Conservation (phyloP, 2,113 vertebrate genomes). For the Corythaeola cristata region DNA sequence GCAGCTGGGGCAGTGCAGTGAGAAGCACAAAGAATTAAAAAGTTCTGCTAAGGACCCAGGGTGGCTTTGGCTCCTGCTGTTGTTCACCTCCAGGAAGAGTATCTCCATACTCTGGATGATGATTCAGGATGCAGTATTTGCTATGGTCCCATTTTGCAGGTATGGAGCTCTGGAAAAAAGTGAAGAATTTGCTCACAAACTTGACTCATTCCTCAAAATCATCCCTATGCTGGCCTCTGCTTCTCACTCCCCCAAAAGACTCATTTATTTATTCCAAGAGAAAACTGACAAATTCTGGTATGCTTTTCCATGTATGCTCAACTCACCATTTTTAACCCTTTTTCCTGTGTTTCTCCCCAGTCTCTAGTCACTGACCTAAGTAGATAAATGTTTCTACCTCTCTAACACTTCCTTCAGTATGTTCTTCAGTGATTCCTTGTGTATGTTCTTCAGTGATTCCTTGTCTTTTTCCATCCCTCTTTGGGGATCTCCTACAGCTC, state of each 20-base stretch:
- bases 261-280: not conserved
- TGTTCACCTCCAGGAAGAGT: rapidly evolving
- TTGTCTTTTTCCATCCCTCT: not conserved
- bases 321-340: not conserved
- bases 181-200: not conserved
- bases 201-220: not conserved
- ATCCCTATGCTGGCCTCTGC: not conserved
- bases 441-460: not conserved
- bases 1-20: not conserved
- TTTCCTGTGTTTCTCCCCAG: not conserved
- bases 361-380: not conserved
- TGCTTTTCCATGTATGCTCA: not conserved
- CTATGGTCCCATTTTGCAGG: not conserved
- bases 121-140: not conserved
- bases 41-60: not conserved
- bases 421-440: not conserved
- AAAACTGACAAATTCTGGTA: not conserved
- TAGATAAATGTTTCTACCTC: not conserved
- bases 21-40: not conserved
- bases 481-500: not conserved
- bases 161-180: not conserved
- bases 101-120: not conserved
- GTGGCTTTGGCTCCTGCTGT: not conserved
- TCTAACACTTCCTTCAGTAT: not conserved
- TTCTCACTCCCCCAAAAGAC: not conserved